phyloP scores from a whole-genome alignment of 2,113 vertebrate genomes.

The Oreochromis spilurus region DNA sequence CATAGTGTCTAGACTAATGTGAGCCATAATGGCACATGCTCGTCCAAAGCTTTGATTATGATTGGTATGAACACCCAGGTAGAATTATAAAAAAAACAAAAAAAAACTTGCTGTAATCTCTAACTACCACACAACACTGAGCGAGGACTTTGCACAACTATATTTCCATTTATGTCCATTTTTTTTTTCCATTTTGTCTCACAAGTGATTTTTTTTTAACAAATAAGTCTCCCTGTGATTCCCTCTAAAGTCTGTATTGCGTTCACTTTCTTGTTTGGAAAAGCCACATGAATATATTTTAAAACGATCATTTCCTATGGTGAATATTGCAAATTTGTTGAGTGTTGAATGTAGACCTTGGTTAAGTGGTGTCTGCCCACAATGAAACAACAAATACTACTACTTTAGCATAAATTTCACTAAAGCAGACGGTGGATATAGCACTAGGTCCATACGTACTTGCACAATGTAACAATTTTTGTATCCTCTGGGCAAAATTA shows the following conservation, averaged over 20 bases:
- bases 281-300: constrained; percentile 3
- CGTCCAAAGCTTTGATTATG: constrained; percentile 34
- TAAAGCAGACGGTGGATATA: background rate
- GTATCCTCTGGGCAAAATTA: background rate
- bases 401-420: background rate
- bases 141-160: background rate
- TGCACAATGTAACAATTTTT: background rate
- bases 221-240: background rate
- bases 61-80: constrained; percentile 37
- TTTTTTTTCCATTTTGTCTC: background rate
- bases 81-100: background rate
- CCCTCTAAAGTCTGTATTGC: background rate
- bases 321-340: background rate
- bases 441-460: background rate
- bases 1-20: constrained; percentile 39
- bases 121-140: background rate
- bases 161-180: background rate
- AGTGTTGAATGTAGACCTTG: background rate
- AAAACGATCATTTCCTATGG: background rate
- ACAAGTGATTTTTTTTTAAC: background rate
- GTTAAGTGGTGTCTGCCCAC: too few relatives aligned
- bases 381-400: background rate
- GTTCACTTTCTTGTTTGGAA: background rate
- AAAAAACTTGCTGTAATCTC: background rate
- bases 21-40: constrained; percentile 38